Evolutionary conservation across 2,797 vertebrate genomes (phyloP), one percentile per base, ranked within the genome.

Genomic region (Cottoperca gobio): DNA sequence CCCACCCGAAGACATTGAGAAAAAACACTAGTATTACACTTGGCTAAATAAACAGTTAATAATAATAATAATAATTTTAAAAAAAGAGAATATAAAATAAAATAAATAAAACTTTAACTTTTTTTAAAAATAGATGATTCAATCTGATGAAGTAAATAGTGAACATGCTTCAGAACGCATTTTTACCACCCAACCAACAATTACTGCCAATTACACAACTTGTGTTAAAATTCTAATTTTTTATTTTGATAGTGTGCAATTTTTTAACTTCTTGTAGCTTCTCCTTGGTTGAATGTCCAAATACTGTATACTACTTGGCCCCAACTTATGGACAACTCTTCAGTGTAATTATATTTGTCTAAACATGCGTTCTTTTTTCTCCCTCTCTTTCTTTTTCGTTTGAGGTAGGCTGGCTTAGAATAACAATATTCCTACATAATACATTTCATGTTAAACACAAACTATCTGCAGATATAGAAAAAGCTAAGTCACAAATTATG

Each of bases 341-440:
- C 4, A 24, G 8, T 68, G 8, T 45, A 64, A 75, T 53, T 54
- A 37, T 26, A 61, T 54, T 75, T 60, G 5, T 59, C 55, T 78
- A 6, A 79, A 73, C 46, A 57, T 64, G 11, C 80, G 45, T 59
- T 78, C 0, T 55, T 65, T 75, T 76, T 76, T 37, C n/a, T n/a
- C n/a, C n/a, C n/a, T n/a, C 67, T 57, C 77, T 45, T 69, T 70
- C 69, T 53, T 75, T 40, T 76, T 8, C 8, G 33, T 39, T 67
- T 52, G 5, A 55, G n/a, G 55, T 13, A 57, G 13, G 6, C 14
- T 65, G 28, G 19, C 16, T 73, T 58, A 62, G 28, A 82, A 64
- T 49, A 59, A 48, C 19, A 76, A 67, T 49, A 57, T 49, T 48
- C 6, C 45, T 37, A 57, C 17, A 28, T 3, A 40, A 53, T n/a